Percentiles rank a stretch among this genome's conserved stretches.
These are phyloP conservation scores for Metellina segmentata DNA, from an alignment of 2,888 invertebrate species.

Conservation along the genomic window DNA sequence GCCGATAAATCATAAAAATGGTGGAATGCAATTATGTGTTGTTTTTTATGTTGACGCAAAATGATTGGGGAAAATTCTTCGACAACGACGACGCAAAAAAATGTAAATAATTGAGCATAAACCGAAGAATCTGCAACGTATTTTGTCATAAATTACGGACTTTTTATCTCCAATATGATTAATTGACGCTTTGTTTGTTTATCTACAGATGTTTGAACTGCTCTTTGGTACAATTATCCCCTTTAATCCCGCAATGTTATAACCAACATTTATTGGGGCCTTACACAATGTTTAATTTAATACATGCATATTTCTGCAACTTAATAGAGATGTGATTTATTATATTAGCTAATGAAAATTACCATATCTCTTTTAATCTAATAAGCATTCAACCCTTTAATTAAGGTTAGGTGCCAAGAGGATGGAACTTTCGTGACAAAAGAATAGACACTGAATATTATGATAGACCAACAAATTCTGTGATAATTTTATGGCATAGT, in stretches of 20 bases:
- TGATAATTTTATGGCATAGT: too few species aligned
- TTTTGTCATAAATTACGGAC: constrained; percentile 4
- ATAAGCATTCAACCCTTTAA: too few species aligned
- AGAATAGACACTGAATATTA: too few species aligned
- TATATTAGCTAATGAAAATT: not conserved
- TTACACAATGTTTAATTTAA: not conserved
- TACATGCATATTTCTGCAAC: not conserved
- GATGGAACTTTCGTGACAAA: too few species aligned
- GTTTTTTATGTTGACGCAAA: constrained; percentile 20
- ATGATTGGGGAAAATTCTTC: constrained; percentile 27
- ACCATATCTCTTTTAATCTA: not conserved
- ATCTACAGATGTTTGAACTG: not conserved
- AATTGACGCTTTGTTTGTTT: not conserved
- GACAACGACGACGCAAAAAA: not conserved
- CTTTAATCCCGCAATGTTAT: not conserved
- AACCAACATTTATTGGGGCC: not conserved
- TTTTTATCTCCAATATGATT: not conserved
- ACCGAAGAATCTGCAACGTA: not conserved
- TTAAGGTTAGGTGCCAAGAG: too few species aligned
- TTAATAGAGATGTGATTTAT: not conserved
- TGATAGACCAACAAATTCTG: too few species aligned
- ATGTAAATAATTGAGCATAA: not conserved
- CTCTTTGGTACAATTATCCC: not conserved
- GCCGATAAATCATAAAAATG: constrained; percentile 30
- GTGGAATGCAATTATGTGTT: constrained; percentile 42